Evolutionary conservation across 2,888 invertebrate genomes (phyloP), one percentile per base, ranked within the genome.

Genomic region (Hirtodrosophila duncani): DNA sequence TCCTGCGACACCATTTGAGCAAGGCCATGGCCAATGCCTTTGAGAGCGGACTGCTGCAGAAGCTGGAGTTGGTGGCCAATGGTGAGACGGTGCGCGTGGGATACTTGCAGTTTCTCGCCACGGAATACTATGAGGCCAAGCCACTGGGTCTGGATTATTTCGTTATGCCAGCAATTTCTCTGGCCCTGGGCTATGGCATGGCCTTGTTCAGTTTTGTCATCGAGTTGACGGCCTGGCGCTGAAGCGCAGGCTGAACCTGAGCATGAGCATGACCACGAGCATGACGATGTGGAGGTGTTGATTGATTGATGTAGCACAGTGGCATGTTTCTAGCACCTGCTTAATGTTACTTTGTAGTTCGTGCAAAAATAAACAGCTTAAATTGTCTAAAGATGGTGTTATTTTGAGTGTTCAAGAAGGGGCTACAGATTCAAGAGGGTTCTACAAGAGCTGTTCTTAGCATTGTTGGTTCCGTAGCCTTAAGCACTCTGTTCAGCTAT

Each of bases 81-180:
- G 43, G 45, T 5, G 72, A 79, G 53, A 58, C 82, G 20, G 55
- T 80, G 3, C 44, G 77, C 57, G 72, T 67, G 55, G 82, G 82
- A 31, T 50, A 49, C 9, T 11, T 67, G 1, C 14, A 53, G 5
- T 71, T 71, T 13, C 64, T 71, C n/a, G n/a, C 48, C 57, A 56
- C 80, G 20, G 78, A 81, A 43, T 50, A 67, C 43, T 41, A 50
- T 24, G 72, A 55, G 56, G 46, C 51, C 1, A 27, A 50, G 31
- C 45, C 80, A 1, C 31, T 74, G 38, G 58, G 39, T 1, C 52
- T 81, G 48, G 77, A 80, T 80, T 74, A 74, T 81, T 74, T 74
- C 61, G 72, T 74, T 29, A 81, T 81, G 82, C 80, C 72, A 27
- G 58, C 80, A 33, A 81, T 80, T 57, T 45, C 80, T n/a, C 31